Conservation (phyloP, 2,797 vertebrate genomes). For the Rhinatrema bivittatum region DNA sequence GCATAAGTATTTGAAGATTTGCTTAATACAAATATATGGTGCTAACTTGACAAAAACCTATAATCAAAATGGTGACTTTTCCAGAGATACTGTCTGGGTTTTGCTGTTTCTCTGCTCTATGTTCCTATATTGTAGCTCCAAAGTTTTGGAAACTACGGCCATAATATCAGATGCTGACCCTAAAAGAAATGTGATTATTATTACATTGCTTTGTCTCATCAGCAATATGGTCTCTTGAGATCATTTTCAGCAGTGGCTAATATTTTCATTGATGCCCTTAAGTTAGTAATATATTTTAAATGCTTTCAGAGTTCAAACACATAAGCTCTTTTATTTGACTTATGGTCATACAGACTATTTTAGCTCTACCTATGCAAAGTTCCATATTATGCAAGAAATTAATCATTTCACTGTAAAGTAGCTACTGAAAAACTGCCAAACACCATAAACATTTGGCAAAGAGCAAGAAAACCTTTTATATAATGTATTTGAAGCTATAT, state of each 20-base stretch:
- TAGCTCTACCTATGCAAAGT: conserved; percentile 42
- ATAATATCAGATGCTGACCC: conserved; percentile 10
- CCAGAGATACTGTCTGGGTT: too few species aligned
- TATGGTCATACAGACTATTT: conserved; percentile 51
- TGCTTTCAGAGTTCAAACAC: conserved; percentile 59
- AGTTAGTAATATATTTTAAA: conserved; percentile 64
- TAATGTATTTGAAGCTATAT: conserved; percentile 55
- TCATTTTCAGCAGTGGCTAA: conserved; percentile 39
- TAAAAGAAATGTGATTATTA: conserved; percentile 12
- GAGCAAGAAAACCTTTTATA: conserved; percentile 57
- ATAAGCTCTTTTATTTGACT: conserved; percentile 47
- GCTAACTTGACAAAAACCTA: too few species aligned
- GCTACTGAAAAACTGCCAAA: conserved; percentile 67
- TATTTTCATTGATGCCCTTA: conserved; percentile 57
- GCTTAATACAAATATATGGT: too few species aligned
- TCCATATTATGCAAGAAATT: conserved; percentile 59
- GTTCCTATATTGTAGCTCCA: too few species aligned
- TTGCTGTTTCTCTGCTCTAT: too few species aligned
- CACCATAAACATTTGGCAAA: conserved; percentile 67
- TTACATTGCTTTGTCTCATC: conserved; percentile 18
- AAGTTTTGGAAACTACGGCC: conserved; percentile 6
- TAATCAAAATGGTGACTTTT: too few species aligned
- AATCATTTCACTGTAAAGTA: conserved; percentile 64
- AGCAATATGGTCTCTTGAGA: conserved; percentile 22
- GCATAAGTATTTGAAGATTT: too few species aligned